These are phyloP conservation scores for Noctuana brunneofusca DNA, from an alignment of 2,888 invertebrate genomes.

Conservation along the genomic window DNA sequence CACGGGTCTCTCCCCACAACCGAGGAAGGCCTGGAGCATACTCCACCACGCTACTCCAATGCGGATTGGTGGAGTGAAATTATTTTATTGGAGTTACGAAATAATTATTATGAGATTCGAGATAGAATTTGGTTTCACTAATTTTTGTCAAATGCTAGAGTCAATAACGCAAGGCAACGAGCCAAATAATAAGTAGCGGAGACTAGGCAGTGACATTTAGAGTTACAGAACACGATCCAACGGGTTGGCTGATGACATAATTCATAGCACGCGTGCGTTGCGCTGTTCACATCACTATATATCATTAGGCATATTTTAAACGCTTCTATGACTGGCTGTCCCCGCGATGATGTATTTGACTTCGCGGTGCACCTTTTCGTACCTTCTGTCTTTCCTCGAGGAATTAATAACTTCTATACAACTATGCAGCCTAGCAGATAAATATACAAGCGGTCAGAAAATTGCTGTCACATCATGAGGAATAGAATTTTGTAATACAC, in stretches of 20 bases:
- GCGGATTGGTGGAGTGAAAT: no score
- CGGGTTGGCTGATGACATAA: constrained; percentile 68
- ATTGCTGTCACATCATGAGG: neutral
- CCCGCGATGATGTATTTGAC: constrained; percentile 33
- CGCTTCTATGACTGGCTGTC: constrained; percentile 47
- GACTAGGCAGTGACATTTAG: constrained; percentile 66
- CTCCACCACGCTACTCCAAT: no score
- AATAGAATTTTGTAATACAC: neutral
- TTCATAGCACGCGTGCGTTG: constrained; percentile 61
- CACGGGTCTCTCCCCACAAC: no score
- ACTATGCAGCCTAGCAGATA: neutral
- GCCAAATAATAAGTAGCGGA: constrained; percentile 70
- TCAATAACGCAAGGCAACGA: constrained; percentile 67
- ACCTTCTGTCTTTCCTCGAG: neutral
- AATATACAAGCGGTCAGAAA: neutral
- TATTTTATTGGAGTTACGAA: neutral
- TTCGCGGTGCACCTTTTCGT: constrained; percentile 35
- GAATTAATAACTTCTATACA: neutral
- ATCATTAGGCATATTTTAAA: constrained; percentile 53
- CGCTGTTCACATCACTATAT: constrained; percentile 48
- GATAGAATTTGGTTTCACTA: constrained; percentile 46
- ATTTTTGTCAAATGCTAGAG: constrained; percentile 49
- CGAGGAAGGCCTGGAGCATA: no score
- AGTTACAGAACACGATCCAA: constrained; percentile 64
- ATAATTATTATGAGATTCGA: constrained; percentile 39